Conservation (phyloP, 2,113 vertebrate genomes). For the Anolis sagrei region DNA sequence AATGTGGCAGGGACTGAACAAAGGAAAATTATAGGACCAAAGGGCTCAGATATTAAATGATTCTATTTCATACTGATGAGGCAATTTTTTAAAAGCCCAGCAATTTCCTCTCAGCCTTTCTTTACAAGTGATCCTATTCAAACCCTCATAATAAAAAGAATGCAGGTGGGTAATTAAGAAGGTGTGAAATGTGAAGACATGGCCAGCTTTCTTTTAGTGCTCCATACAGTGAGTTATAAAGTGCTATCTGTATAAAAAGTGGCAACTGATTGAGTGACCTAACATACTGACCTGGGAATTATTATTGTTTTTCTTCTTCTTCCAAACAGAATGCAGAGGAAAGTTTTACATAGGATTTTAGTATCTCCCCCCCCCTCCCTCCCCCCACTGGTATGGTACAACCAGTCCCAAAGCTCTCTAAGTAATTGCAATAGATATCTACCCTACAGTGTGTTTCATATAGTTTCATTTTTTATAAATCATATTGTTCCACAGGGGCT, state of each 20-base stretch:
- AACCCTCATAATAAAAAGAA: slow-evolving; percentile 77
- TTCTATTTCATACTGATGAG: slow-evolving; percentile 73
- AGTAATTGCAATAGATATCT: slow-evolving; percentile 20
- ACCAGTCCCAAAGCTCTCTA: slow-evolving; percentile 35
- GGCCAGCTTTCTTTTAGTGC: slow-evolving; percentile 70
- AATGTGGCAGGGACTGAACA: slow-evolving; percentile 40
- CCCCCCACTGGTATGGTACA: slow-evolving; percentile 17
- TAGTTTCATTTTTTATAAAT: not conserved
- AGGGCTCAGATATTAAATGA: slow-evolving; percentile 71
- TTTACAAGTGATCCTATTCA: slow-evolving; percentile 71
- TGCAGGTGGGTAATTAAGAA: slow-evolving; percentile 82
- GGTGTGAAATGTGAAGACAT: slow-evolving; percentile 74
- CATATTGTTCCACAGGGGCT: not conserved
- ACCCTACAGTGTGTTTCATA: slow-evolving; percentile 1
- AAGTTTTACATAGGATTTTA: slow-evolving; percentile 48
- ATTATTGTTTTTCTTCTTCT: slow-evolving; percentile 42
- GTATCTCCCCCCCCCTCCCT: not conserved
- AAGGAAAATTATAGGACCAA: slow-evolving; percentile 50
- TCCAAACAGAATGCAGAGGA: slow-evolving; percentile 49
- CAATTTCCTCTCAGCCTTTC: slow-evolving; percentile 79
- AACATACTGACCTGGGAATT: slow-evolving; percentile 59
- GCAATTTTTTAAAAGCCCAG: slow-evolving; percentile 74
- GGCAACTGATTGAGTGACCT: slow-evolving; percentile 67
- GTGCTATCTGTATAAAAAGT: slow-evolving; percentile 55
- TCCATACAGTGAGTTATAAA: slow-evolving; percentile 38